Evolutionary conservation across 2,113 vertebrate genomes (phyloP).

Genomic region (Gobio gobio): DNA sequence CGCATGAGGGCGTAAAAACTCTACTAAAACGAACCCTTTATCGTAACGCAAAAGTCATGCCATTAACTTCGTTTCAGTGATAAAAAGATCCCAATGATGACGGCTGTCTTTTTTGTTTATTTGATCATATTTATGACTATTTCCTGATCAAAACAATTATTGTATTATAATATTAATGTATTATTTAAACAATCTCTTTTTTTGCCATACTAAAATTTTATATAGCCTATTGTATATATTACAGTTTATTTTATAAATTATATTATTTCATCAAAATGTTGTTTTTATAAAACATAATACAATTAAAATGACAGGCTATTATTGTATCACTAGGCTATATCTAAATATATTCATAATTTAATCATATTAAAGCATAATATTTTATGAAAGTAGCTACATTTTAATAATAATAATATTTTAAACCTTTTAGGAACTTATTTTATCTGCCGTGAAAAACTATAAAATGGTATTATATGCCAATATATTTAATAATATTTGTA

Average conservation of each 20-base stretch:
- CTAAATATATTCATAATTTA: not conserved
- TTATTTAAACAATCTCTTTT: not conserved
- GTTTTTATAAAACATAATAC: not conserved
- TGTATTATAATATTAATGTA: not conserved
- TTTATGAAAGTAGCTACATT: not conserved
- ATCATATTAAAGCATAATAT: not conserved
- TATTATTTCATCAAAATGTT: not conserved
- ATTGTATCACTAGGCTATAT: not conserved
- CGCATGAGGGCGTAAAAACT: constrained; percentile 34
- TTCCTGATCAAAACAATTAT: not conserved
- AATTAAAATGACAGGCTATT: not conserved
- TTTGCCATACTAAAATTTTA: not conserved
- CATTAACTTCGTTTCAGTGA: not conserved
- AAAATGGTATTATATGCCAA: not conserved
- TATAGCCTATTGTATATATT: not conserved
- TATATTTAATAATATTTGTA: not conserved
- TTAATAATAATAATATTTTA: not conserved
- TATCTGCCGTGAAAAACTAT: not conserved
- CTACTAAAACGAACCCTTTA: not conserved
- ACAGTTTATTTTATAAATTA: not conserved
- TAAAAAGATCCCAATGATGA: not conserved
- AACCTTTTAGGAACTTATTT: not conserved
- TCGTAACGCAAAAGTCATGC: not conserved
- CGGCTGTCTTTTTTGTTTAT: not conserved
- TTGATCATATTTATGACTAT: not conserved